Evolutionary conservation across 2,113 vertebrate species (phyloP), one percentile per base, ranked within the genome.

Genomic region (Neotragus pygmaeus): DNA sequence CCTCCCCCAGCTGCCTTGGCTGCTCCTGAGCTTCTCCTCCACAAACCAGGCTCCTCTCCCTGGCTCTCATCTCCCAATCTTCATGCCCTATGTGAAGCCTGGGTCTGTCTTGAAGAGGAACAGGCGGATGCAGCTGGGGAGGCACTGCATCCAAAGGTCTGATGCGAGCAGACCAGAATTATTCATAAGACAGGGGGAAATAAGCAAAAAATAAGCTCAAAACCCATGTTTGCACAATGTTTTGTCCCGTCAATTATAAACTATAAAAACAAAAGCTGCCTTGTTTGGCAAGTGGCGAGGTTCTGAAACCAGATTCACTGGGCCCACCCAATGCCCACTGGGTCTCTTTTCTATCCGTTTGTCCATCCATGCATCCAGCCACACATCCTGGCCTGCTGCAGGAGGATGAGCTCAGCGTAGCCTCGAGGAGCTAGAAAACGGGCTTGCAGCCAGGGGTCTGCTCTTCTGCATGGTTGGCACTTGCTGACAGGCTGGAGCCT

Each of bases 321-420:
- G 30, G n/a, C 16, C 33, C 60, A 62, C 51, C 27, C 4, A 9
- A 2, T 3, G 17, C 45, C 21, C 21, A 7, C 0, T 4, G 0
- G 39, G 39, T n/a, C 60, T 62, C 15, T 17, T 23, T 14, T 0
- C 17, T 84, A 10, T 23, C 64, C 11, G 4, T 55, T 25, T 6
- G 15, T 36, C 47, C 47, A 33, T 36, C 64, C 64, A 23, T 30
- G 62, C 39, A 30, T 28, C 16, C 33, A 51, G 77, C 43, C 78
- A 75, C 33, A 45, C 19, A 21, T 15, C 39, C 15, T 47, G 36
- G 8, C 39, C 36, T 60, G 43, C 47, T 30, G 23, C 33, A 23
- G 39, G 11, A 62, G 0, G 28, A 9, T 58, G 25, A 2, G 62
- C 49, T 36, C 10, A 1, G 1, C 12, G 8, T 58, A 11, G 10